Percentiles rank a stretch among this genome's conserved stretches.
Evolutionary conservation across 1,140 invertebrate genomes (phyloP).

Genomic region (Drosophila seguyi): DNA sequence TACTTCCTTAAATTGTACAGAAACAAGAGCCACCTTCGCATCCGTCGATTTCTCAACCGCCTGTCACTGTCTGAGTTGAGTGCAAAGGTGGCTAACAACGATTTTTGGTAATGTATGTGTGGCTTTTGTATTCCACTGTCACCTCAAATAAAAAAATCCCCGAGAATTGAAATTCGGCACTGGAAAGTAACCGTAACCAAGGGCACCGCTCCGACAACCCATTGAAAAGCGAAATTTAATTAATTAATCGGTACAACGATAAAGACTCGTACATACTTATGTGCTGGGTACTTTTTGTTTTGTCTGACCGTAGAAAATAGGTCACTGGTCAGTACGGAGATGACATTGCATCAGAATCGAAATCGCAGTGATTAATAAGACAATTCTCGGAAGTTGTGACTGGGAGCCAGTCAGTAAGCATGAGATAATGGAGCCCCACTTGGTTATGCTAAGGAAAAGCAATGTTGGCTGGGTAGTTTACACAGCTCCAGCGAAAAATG

Average conservation of each 20-base stretch:
- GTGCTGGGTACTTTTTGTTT: slow-evolving; percentile 20
- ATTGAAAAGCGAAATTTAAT: slow-evolving; percentile 46
- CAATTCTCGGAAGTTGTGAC: slow-evolving; percentile 34
- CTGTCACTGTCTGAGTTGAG: slow-evolving; percentile 1
- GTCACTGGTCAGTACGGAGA: slow-evolving; percentile 20
- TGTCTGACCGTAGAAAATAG: slow-evolving; percentile 12
- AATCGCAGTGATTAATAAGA: slow-evolving; percentile 20
- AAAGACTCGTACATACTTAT: neutral
- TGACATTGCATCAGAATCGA: slow-evolving; percentile 13
- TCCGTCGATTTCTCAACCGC: neutral
- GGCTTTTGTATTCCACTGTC: slow-evolving; percentile 27
- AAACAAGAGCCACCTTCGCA: neutral
- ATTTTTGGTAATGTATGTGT: slow-evolving; percentile 24
- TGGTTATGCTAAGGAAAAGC: slow-evolving; percentile 14
- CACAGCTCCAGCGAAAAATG: slow-evolving; percentile 16
- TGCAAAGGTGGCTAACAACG: slow-evolving; percentile 19
- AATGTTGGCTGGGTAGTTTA: slow-evolving; percentile 12
- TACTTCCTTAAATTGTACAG: neutral
- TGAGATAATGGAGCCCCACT: slow-evolving; percentile 11
- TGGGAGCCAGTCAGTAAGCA: slow-evolving; percentile 5
- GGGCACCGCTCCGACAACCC: slow-evolving; percentile 12
- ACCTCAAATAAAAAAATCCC: slow-evolving; percentile 59
- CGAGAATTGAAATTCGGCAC: slow-evolving; percentile 51
- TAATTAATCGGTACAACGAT: slow-evolving; percentile 24
- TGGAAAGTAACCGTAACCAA: slow-evolving; percentile 50